Conservation (phyloP, 2,797 vertebrate species). For the Sebastes miniatus region DNA sequence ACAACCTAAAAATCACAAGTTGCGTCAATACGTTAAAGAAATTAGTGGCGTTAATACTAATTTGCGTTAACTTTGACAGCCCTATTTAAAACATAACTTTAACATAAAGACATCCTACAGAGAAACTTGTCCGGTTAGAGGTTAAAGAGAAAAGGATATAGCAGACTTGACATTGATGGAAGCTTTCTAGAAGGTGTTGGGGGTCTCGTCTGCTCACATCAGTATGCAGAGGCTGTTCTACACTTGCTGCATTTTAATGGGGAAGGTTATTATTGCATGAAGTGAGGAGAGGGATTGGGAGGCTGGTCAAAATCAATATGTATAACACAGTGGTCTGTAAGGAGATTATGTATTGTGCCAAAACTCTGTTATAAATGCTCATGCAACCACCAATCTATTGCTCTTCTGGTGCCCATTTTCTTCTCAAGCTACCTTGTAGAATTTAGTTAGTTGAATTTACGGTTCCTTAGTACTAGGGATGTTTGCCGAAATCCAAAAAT, state of each 20-base stretch:
- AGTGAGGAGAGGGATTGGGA: constrained; percentile 20
- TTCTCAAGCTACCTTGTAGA: neutral
- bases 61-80: no score
- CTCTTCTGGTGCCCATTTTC: neutral
- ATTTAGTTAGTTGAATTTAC: neutral
- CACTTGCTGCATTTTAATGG: constrained; percentile 39
- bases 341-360: constrained; percentile 7
- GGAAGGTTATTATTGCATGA: constrained; percentile 21
- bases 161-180: neutral
- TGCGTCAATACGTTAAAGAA: no score
- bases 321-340: neutral
- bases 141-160: neutral
- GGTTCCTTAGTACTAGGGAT: neutral
- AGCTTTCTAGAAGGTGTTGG: neutral
- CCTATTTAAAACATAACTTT: neutral
- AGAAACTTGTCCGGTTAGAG: neutral
- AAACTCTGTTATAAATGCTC: constrained; percentile 13
- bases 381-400: neutral
- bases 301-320: constrained; percentile 31
- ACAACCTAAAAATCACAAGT: no score
- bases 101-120: neutral
- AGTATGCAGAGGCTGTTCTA: constrained; percentile 23
- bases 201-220: constrained; percentile 10
- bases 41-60: no score
- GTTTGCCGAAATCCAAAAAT: neutral